Conservation (phyloP, 2,888 invertebrate species). For the Andrena flavipes region DNA sequence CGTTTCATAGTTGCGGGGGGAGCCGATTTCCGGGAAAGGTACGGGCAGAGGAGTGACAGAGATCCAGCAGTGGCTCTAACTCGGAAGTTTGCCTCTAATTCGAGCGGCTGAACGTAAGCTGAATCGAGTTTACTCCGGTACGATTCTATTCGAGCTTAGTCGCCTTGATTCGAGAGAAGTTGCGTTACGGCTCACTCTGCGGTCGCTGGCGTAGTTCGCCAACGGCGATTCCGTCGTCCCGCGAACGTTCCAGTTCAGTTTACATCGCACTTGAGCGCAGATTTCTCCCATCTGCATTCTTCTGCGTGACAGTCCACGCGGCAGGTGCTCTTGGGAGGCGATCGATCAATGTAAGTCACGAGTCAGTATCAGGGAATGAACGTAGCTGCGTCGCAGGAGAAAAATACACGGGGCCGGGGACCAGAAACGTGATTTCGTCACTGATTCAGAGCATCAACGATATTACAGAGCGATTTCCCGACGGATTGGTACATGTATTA, state of each 20-base stretch:
- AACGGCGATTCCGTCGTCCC: constrained; percentile 55
- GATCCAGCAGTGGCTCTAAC: constrained; percentile 22
- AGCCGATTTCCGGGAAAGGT: neutral
- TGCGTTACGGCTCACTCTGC: constrained; percentile 42
- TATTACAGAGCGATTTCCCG: neutral
- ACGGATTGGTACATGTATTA: constrained; percentile 21
- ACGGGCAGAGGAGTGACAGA: constrained; percentile 28
- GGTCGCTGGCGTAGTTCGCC: constrained; percentile 34
- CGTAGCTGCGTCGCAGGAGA: neutral
- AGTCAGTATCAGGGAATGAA: constrained; percentile 31
- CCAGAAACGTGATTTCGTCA: constrained; percentile 15
- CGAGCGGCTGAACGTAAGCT: constrained; percentile 31
- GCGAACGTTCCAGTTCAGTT: constrained; percentile 47
- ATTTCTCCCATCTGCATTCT: constrained; percentile 33
- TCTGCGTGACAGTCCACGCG: constrained; percentile 6
- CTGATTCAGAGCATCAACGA: neutral
- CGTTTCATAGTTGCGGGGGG: neutral
- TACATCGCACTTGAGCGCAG: constrained; percentile 36
- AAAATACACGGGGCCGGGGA: constrained; percentile 5
- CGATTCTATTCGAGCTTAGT: constrained; percentile 40
- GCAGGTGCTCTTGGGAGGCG: constrained; percentile 31
- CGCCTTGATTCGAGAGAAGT: constrained; percentile 46
- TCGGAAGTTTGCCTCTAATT: constrained; percentile 36
- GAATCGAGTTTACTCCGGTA: constrained; percentile 45
- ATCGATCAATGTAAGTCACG: constrained; percentile 38